Conservation (phyloP, 2,113 vertebrate genomes). For the Pristiophorus japonicus region DNA sequence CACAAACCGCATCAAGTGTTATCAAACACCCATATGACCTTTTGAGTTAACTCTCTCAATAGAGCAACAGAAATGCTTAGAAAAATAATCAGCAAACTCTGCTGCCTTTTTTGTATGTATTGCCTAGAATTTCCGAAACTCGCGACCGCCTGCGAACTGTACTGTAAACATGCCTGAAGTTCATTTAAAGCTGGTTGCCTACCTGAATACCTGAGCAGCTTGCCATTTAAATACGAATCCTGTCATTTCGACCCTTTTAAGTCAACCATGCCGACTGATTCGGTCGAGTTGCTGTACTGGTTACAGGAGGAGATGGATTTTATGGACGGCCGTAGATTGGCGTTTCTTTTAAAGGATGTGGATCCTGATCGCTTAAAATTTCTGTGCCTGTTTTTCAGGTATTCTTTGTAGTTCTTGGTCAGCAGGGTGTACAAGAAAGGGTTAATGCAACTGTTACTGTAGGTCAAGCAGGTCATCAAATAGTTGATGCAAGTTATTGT, state of each 20-base stretch:
- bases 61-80: not conserved
- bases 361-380: conserved; percentile 73
- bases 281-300: conserved; percentile 51
- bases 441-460: conserved; percentile 91
- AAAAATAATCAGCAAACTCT: not conserved
- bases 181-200: not conserved
- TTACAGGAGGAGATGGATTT: conserved; percentile 70
- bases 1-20: too few species aligned
- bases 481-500: conserved; percentile 82
- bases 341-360: conserved; percentile 67
- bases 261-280: not conserved
- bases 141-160: not conserved
- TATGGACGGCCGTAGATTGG: conserved; percentile 70
- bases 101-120: not conserved
- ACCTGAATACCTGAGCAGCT: not conserved
- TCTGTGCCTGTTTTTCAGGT: conserved; percentile 74
- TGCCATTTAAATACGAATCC: too few species aligned
- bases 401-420: conserved; percentile 70
- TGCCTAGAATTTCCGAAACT: not conserved
- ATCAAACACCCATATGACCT: not conserved
- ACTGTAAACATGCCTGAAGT: not conserved
- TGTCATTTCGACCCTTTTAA: not conserved
- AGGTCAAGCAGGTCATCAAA: conserved; percentile 83
- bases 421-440: conserved; percentile 86
- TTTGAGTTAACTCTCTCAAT: not conserved